Conservation (phyloP, 2,113 vertebrate genomes). For the Prochilodus magdalenae region DNA sequence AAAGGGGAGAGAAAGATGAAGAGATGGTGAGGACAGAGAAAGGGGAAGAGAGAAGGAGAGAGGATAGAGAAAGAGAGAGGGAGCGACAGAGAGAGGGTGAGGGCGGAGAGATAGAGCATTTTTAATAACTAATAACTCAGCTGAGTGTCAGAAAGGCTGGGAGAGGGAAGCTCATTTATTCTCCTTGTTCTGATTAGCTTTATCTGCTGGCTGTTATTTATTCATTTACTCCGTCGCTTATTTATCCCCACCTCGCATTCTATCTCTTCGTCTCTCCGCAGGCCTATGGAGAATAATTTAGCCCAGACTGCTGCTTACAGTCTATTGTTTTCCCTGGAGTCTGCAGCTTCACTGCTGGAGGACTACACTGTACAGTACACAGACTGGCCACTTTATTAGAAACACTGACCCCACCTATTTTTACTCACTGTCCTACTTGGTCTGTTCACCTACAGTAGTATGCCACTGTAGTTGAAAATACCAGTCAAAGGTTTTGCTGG, state of each 20-base stretch:
- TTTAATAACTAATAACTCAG: conserved; percentile 34
- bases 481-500: too few species aligned
- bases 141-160: conserved; percentile 28
- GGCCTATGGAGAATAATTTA: conserved; percentile 15
- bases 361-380: neutral
- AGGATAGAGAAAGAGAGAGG: neutral
- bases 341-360: neutral
- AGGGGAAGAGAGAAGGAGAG: too few species aligned
- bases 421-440: too few species aligned
- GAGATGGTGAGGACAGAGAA: neutral
- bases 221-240: conserved; percentile 5
- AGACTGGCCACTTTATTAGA: neutral
- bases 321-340: conserved; percentile 11
- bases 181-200: conserved; percentile 55
- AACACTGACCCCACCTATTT: neutral
- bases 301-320: neutral
- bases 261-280: conserved; percentile 23
- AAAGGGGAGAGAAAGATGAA: neutral
- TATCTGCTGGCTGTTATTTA: conserved; percentile 41
- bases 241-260: conserved; percentile 42
- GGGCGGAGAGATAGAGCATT: neutral
- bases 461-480: too few species aligned
- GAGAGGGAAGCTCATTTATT: conserved; percentile 38
- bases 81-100: neutral
- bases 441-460: too few species aligned